A percentile compares a stretch with the other conserved stretches of the same genome.
phyloP scores from a whole-genome alignment of 2,888 invertebrate species.

The Heteromurus nitidus region DNA sequence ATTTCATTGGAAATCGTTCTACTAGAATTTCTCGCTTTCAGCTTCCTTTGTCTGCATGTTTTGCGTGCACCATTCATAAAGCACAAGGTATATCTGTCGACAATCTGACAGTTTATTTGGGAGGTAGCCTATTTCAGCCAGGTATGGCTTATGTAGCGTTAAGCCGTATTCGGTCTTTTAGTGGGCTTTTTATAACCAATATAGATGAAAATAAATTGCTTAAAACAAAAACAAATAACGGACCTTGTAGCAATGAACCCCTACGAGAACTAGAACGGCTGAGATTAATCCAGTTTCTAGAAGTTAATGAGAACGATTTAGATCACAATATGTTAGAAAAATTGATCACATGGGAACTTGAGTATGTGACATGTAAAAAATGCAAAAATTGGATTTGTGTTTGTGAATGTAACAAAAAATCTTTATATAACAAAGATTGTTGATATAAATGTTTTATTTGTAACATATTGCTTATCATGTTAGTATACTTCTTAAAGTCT shows the following conservation, averaged over 20 bases:
- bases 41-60: not conserved
- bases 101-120: not conserved
- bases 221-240: not conserved
- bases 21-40: not conserved
- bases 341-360: not conserved
- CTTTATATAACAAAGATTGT: too few species aligned
- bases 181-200: not conserved
- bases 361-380: not conserved
- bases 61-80: not conserved
- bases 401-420: not conserved
- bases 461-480: not conserved
- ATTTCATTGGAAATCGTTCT: not conserved
- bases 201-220: not conserved
- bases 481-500: too few species aligned
- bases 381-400: slow-evolving; percentile 13
- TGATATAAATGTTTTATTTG: too few species aligned
- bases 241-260: not conserved
- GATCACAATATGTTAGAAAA: not conserved
- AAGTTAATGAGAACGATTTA: not conserved
- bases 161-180: not conserved
- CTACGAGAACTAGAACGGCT: not conserved
- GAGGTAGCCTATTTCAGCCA: not conserved
- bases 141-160: not conserved
- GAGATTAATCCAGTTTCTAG: not conserved
- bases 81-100: not conserved